phyloP scores from a whole-genome alignment of 2,888 invertebrate species.

The Tribolium freemani region DNA sequence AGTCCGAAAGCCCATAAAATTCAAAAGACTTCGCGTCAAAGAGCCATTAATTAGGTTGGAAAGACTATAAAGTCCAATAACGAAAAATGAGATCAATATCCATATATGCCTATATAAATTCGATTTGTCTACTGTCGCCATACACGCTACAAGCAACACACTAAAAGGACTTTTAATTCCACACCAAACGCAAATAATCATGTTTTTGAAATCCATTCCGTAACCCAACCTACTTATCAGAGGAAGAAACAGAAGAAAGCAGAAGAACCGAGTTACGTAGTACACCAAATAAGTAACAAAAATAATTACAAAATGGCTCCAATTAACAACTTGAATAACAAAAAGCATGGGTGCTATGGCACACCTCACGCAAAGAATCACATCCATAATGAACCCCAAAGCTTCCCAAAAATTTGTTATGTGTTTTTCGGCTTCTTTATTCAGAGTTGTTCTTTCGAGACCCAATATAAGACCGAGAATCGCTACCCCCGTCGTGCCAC shows the following conservation, averaged over 20 bases:
- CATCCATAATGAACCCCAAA: neutral
- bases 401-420: neutral
- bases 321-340: neutral
- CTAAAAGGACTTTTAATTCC: constrained; percentile 73
- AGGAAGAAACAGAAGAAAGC: constrained; percentile 68
- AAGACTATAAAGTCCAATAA: constrained; percentile 60
- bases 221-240: constrained; percentile 72
- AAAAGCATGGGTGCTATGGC: neutral
- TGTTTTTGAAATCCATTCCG: constrained; percentile 73
- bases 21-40: constrained; percentile 70
- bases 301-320: neutral
- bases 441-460: neutral
- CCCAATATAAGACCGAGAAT: neutral
- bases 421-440: neutral
- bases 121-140: too few species aligned
- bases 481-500: neutral
- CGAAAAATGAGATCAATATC: neutral
- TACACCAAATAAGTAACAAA: neutral
- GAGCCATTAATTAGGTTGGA: constrained; percentile 74
- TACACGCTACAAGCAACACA: neutral
- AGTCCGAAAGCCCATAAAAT: constrained; percentile 70
- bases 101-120: too few species aligned
- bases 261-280: neutral
- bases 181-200: constrained; percentile 75
- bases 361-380: neutral